Evolutionary conservation across 2,797 vertebrate genomes (phyloP).

Genomic region (Spondyliosoma cantharus): DNA sequence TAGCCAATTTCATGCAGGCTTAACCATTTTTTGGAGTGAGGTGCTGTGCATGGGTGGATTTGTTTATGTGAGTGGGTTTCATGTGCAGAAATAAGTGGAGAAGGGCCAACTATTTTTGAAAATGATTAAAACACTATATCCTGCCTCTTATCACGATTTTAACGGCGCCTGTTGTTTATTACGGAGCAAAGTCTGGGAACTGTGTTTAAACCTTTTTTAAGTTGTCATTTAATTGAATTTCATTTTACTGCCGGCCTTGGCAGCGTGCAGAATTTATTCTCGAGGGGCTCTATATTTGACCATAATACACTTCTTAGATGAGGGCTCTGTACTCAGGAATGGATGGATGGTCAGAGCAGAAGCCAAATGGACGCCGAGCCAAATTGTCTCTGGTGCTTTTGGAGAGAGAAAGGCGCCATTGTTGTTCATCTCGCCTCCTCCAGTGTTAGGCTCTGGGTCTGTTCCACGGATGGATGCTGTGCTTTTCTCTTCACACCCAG

Average conservation of each 20-base stretch:
- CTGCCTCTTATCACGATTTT: slow-evolving; percentile 16
- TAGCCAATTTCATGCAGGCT: slow-evolving; percentile 3
- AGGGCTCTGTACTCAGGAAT: slow-evolving; percentile 50
- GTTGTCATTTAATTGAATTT: slow-evolving; percentile 1
- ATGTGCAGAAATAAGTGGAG: slow-evolving; percentile 28
- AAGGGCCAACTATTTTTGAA: neutral
- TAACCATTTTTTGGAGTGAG: slow-evolving; percentile 19
- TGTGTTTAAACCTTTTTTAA: neutral
- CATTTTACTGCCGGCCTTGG: neutral
- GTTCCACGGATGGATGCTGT: slow-evolving; percentile 60
- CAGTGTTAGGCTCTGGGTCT: slow-evolving; percentile 56
- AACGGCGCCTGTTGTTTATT: neutral
- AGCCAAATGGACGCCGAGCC: slow-evolving; percentile 69
- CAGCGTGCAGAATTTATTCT: slow-evolving; percentile 41
- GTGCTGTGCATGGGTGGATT: slow-evolving; percentile 30
- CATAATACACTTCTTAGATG: slow-evolving; percentile 59
- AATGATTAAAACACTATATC: slow-evolving; percentile 23
- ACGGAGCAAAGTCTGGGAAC: slow-evolving; percentile 6
- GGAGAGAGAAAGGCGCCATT: slow-evolving; percentile 64
- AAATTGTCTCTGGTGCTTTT: slow-evolving; percentile 64
- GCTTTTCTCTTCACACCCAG: slow-evolving; percentile 58
- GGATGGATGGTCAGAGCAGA: slow-evolving; percentile 58
- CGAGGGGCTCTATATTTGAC: slow-evolving; percentile 61
- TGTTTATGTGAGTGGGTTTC: slow-evolving; percentile 41
- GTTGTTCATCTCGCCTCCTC: slow-evolving; percentile 62